phyloP scores from a whole-genome alignment of 1,140 invertebrate species.

The Teleogryllus occipitalis region DNA sequence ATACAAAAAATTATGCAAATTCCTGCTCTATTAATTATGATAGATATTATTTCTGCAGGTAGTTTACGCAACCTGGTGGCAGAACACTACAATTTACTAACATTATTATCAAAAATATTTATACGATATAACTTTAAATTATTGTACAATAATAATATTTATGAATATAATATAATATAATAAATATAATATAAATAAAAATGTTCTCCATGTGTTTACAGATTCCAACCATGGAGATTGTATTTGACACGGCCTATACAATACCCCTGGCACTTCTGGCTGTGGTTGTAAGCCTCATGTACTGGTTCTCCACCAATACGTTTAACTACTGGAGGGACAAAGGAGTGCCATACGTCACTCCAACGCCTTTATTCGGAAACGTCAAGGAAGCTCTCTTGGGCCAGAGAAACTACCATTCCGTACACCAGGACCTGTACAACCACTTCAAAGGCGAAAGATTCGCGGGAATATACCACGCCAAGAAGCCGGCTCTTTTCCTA shows the following conservation, averaged over 20 bases:
- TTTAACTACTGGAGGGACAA: constrained; percentile 37
- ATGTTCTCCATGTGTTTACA: too few relatives aligned
- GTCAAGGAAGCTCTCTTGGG: constrained; percentile 22
- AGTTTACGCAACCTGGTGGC: too few relatives aligned
- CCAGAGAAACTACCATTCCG: constrained; percentile 23
- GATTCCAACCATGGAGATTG: neutral
- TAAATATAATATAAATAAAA: too few relatives aligned
- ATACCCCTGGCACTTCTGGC: neutral
- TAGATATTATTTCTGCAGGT: too few relatives aligned
- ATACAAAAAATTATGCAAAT: too few relatives aligned
- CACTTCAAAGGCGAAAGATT: constrained; percentile 22
- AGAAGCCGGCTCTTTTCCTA: constrained; percentile 39
- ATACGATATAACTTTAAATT: too few relatives aligned
- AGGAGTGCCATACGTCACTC: constrained; percentile 29
- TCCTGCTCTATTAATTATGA: too few relatives aligned
- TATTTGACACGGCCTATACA: neutral
- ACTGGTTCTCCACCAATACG: constrained; percentile 33
- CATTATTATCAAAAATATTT: too few relatives aligned
- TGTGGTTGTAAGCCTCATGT: constrained; percentile 22
- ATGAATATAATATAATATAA: too few relatives aligned
- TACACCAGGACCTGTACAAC: neutral
- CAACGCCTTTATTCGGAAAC: constrained; percentile 34
- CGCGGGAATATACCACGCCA: constrained; percentile 40
- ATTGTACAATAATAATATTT: too few relatives aligned
- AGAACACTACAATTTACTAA: too few relatives aligned